Percentiles rank a stretch among this genome's conserved stretches.
Conservation (phyloP, 2,113 vertebrate species). For the Micronisus gabar region DNA sequence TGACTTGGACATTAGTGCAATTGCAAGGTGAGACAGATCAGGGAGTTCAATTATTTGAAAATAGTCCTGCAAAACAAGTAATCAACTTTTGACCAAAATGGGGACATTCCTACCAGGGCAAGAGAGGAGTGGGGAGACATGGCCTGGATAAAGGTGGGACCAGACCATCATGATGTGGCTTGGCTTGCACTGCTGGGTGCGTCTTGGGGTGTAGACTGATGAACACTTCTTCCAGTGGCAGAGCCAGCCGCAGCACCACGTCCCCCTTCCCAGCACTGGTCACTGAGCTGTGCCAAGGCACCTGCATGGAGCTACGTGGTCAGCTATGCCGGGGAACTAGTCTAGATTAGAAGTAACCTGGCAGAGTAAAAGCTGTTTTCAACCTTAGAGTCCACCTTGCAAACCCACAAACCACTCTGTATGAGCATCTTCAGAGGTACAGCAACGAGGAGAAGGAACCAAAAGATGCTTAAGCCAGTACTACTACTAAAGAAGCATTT, state of each 20-base stretch:
- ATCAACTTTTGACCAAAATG: neutral
- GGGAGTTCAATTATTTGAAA: neutral
- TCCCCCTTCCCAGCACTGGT: neutral
- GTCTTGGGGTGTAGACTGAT: rapidly evolving
- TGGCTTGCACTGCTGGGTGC: rapidly evolving
- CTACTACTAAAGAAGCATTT: neutral
- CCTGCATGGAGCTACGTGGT: neutral
- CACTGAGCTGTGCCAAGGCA: neutral
- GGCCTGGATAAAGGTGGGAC: neutral
- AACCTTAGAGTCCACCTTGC: neutral
- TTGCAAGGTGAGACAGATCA: neutral
- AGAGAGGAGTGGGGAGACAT: neutral
- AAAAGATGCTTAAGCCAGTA: neutral
- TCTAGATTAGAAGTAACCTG: neutral
- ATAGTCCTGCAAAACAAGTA: neutral
- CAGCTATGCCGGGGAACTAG: neutral
- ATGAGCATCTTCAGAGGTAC: neutral
- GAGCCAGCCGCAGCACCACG: neutral
- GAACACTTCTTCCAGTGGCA: neutral
- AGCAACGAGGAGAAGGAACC: neutral
- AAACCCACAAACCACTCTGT: neutral
- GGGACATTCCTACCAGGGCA: neutral
- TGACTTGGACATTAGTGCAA: neutral
- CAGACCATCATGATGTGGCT: rapidly evolving
- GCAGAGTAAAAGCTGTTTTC: neutral